Evolutionary conservation across 2,113 vertebrate species (phyloP).

Genomic region (Sciurus niger): DNA sequence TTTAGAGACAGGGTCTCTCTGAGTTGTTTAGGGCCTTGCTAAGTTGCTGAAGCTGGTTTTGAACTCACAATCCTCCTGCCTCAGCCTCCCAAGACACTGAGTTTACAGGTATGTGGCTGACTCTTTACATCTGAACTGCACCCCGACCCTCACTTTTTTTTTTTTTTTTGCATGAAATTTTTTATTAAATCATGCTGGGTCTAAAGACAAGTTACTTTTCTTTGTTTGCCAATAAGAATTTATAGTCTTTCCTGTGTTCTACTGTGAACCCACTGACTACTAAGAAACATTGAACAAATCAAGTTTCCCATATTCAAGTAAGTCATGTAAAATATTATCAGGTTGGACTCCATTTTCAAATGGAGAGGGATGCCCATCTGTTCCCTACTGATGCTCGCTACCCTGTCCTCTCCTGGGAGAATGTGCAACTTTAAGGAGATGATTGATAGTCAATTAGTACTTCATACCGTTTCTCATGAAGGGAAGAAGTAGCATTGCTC

Average conservation of each 20-base stretch:
- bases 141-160: no score
- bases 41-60: no score
- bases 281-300: background rate
- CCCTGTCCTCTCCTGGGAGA: background rate
- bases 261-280: background rate
- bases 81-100: no score
- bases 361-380: background rate
- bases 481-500: background rate
- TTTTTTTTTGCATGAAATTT: conserved; percentile 1
- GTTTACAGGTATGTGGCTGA: no score
- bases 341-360: background rate
- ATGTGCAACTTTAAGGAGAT: background rate
- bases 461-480: background rate
- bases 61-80: no score
- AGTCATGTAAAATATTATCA: background rate
- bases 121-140: background rate
- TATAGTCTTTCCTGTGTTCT: background rate
- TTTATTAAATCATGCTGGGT: background rate
- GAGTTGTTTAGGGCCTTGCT: no score
- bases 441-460: background rate
- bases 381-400: background rate
- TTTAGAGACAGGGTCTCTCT: no score
- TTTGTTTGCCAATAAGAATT: conserved; percentile 18
- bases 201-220: background rate
- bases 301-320: background rate